A percentile compares a stretch with the other conserved stretches of the same genome.
Conservation (phyloP, 2,797 vertebrate species). For the Lithobates pipiens region DNA sequence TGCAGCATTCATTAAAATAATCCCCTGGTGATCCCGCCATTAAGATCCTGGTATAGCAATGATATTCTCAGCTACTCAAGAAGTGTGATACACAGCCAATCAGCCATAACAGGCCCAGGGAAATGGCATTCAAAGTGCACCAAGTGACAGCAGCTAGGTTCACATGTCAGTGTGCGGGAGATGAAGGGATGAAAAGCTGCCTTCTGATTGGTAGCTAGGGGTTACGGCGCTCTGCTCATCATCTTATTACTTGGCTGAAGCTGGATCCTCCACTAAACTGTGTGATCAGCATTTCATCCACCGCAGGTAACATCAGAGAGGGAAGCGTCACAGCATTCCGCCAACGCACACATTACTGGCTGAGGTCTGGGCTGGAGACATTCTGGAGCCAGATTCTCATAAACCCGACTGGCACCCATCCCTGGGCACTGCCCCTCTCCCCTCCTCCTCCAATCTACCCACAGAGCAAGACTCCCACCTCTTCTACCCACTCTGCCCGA, state of each 20-base stretch:
- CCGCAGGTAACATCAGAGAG: constrained; percentile 41
- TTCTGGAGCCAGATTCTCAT: constrained; percentile 24
- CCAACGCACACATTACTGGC: constrained; percentile 18
- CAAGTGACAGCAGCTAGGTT: background rate
- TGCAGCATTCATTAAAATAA: too few relatives aligned
- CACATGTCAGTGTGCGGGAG: background rate
- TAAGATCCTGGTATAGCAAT: too few relatives aligned
- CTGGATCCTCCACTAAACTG: background rate
- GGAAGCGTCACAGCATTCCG: constrained; percentile 13
- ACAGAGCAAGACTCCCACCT: background rate
- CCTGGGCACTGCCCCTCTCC: background rate
- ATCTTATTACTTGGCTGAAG: background rate
- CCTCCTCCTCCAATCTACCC: background rate
- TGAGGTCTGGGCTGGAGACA: constrained; percentile 47
- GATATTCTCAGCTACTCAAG: too few relatives aligned
- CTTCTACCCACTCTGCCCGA: background rate
- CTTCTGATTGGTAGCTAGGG: background rate
- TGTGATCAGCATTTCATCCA: constrained; percentile 16
- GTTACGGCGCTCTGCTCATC: too few relatives aligned
- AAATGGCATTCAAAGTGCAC: too few relatives aligned
- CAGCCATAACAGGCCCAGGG: too few relatives aligned
- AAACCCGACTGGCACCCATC: constrained; percentile 30
- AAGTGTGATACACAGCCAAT: too few relatives aligned
- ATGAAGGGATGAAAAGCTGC: background rate
- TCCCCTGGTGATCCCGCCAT: too few relatives aligned